Conservation (phyloP, 1,140 invertebrate species). For the Lepidurus packardi region DNA sequence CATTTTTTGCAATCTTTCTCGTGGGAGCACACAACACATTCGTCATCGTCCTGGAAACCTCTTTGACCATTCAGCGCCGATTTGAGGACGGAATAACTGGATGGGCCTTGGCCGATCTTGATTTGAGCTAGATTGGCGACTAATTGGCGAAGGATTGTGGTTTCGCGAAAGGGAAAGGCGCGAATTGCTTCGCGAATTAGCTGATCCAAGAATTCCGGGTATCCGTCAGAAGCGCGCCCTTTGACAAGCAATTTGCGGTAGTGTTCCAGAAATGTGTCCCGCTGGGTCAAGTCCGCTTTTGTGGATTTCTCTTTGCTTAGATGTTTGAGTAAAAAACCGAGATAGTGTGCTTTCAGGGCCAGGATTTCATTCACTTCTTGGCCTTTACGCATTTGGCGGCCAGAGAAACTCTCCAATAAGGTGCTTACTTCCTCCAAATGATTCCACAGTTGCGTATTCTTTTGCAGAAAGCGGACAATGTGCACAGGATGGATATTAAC, state of each 20-base stretch:
- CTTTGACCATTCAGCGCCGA: conserved; percentile 83
- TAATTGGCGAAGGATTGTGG: conserved; percentile 72
- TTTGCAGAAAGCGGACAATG: conserved; percentile 71
- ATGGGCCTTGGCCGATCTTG: conserved; percentile 53
- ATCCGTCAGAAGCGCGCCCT: conserved; percentile 64
- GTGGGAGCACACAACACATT: conserved; percentile 82
- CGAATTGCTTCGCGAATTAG: conserved; percentile 77
- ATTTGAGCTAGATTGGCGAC: conserved; percentile 67
- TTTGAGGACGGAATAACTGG: conserved; percentile 65
- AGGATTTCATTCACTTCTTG: conserved; percentile 85
- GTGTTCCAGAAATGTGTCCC: conserved; percentile 30
- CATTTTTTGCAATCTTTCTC: conserved; percentile 86
- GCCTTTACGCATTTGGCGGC: conserved; percentile 77
- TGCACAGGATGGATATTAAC: conserved; percentile 81
- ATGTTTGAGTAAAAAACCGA: conserved; percentile 67
- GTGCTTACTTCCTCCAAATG: conserved; percentile 69
- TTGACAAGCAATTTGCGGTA: conserved; percentile 56
- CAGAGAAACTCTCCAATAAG: conserved; percentile 75
- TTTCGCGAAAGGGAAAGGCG: conserved; percentile 80
- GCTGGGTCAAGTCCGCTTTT: conserved; percentile 41
- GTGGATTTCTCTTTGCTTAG: conserved; percentile 45
- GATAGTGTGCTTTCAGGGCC: conserved; percentile 85
- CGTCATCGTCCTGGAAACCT: conserved; percentile 59
- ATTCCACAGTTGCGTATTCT: conserved; percentile 62
- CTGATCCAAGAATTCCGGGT: conserved; percentile 70